Percentiles rank a stretch among this genome's conserved stretches.
phyloP scores from a whole-genome alignment of 2,797 vertebrate genomes.

The Neoniphon sammara region DNA sequence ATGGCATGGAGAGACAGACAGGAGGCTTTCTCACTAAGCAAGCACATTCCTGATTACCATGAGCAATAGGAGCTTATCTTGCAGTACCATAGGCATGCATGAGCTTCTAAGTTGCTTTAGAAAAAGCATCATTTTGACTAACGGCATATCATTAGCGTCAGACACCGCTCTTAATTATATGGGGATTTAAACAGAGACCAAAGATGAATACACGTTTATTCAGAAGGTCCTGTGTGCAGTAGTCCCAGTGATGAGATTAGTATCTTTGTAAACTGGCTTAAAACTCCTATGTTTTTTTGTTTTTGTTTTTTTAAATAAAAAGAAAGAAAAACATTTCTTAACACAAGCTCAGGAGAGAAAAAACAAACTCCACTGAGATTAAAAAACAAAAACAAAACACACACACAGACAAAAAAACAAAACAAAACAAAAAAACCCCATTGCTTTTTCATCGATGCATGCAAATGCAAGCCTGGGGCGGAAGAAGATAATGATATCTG shows the following conservation, averaged over 20 bases:
- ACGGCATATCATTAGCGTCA: slow-evolving; percentile 54
- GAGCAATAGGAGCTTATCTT: slow-evolving; percentile 54
- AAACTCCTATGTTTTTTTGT: slow-evolving; percentile 15
- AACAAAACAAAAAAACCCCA: background rate
- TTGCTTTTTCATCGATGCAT: slow-evolving; percentile 17
- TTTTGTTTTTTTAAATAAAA: slow-evolving; percentile 7
- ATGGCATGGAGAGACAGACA: slow-evolving; percentile 36
- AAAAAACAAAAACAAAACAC: background rate
- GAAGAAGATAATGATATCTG: slow-evolving; percentile 27
- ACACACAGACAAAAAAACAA: too few species aligned
- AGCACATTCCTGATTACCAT: slow-evolving; percentile 24
- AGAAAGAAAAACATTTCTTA: slow-evolving; percentile 12
- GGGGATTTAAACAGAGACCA: slow-evolving; percentile 54
- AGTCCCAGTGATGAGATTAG: slow-evolving; percentile 48
- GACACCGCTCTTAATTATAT: slow-evolving; percentile 55
- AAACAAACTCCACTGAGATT: background rate
- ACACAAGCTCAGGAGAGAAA: slow-evolving; percentile 19
- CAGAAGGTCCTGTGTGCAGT: slow-evolving; percentile 21
- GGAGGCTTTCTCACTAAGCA: slow-evolving; percentile 17
- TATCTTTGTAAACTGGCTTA: slow-evolving; percentile 34
- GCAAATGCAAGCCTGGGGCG: slow-evolving; percentile 15
- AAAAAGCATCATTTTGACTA: slow-evolving; percentile 28
- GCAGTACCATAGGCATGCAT: slow-evolving; percentile 22
- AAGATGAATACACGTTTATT: slow-evolving; percentile 60
- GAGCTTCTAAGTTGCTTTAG: slow-evolving; percentile 7